Evolutionary conservation across 2,113 vertebrate genomes (phyloP).

Genomic region (Furnarius figulus): DNA sequence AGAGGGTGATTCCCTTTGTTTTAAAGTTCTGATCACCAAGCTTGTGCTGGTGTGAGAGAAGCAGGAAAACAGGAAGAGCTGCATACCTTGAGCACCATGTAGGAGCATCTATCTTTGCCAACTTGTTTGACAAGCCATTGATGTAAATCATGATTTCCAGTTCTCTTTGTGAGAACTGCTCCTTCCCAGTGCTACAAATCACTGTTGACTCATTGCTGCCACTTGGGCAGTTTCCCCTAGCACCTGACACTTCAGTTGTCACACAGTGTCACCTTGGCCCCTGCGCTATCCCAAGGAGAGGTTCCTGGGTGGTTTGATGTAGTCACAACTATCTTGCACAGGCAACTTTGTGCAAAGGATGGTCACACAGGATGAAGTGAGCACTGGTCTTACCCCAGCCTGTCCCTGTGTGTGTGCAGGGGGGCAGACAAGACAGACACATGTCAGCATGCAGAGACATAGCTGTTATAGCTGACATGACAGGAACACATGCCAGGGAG

Average conservation of each 20-base stretch:
- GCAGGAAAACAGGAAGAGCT: conserved; percentile 23
- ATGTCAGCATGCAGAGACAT: too few relatives aligned
- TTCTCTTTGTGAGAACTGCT: background rate
- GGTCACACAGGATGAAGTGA: background rate
- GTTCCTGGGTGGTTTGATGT: background rate
- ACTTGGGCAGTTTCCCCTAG: fast-evolving
- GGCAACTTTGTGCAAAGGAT: background rate
- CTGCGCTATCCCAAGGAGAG: background rate
- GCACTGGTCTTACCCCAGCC: background rate
- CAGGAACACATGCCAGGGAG: background rate
- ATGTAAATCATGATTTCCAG: background rate
- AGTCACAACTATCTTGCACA: background rate
- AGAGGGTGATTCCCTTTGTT: background rate
- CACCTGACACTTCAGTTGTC: background rate
- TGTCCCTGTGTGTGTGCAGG: background rate
- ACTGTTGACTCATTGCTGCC: background rate
- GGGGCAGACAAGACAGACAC: background rate
- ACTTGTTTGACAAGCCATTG: background rate
- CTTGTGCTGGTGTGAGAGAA: background rate
- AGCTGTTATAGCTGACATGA: background rate
- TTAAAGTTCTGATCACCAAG: background rate
- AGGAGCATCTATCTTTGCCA: background rate
- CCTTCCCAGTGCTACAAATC: background rate
- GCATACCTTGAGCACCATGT: background rate
- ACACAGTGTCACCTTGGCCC: fast-evolving